Evolutionary conservation across 2,797 vertebrate species (phyloP).

Genomic region (Acrossocheilus fasciatus): DNA sequence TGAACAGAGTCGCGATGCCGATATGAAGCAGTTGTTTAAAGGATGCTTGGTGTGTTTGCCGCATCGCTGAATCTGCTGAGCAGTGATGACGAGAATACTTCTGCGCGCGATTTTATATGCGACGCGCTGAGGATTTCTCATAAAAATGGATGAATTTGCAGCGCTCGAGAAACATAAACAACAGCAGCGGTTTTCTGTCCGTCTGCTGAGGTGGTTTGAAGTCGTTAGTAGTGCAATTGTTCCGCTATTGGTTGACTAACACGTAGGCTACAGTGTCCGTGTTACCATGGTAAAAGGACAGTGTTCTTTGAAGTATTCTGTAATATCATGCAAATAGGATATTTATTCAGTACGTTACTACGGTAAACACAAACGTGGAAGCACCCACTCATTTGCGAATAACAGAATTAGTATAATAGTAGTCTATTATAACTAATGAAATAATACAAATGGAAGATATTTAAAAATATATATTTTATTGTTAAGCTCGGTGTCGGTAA

Average conservation of each 20-base stretch:
- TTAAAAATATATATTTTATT: not conserved
- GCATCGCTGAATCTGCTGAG: constrained; percentile 51
- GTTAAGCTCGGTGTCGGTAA: not conserved
- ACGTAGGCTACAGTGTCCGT: not conserved
- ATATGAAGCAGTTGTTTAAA: not conserved
- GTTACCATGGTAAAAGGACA: not conserved
- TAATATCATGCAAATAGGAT: not conserved
- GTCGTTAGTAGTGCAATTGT: not conserved
- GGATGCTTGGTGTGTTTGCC: constrained; percentile 46
- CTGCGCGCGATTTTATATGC: not conserved
- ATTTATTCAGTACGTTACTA: not conserved
- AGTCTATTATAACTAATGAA: not conserved
- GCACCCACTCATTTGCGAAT: not conserved
- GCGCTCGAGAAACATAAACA: not conserved
- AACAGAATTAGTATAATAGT: not conserved
- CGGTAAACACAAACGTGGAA: not conserved
- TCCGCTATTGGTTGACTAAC: not conserved
- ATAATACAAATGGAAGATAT: not conserved
- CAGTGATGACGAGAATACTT: constrained; percentile 33
- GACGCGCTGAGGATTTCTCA: not conserved
- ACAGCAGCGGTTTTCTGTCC: not conserved
- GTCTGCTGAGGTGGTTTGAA: not conserved
- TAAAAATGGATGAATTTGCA: not conserved
- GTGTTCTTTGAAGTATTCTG: not conserved
- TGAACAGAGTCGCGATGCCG: not conserved